A percentile compares a stretch with the other conserved stretches of the same genome.
phyloP scores from a whole-genome alignment of 1,140 invertebrate genomes.

The Drosophila arizonae region DNA sequence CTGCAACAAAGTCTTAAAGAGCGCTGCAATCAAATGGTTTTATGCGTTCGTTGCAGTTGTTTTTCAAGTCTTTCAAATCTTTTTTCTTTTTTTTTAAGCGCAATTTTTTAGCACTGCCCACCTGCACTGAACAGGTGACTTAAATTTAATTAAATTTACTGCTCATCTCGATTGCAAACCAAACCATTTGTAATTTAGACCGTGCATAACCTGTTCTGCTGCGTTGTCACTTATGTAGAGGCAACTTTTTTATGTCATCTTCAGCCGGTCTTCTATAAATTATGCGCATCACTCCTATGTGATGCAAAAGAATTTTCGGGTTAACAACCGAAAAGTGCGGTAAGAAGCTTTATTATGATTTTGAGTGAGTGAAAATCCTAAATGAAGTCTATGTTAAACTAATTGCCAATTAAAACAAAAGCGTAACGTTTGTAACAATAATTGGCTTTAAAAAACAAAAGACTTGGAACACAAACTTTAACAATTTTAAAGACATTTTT shows the following conservation, averaged over 20 bases:
- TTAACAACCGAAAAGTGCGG: slow-evolving; percentile 25
- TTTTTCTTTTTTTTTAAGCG: slow-evolving; percentile 7
- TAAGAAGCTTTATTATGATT: slow-evolving; percentile 24
- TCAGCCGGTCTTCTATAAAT: not conserved
- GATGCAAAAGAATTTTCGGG: slow-evolving; percentile 40
- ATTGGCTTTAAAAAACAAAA: too few species aligned
- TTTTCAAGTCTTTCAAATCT: not conserved
- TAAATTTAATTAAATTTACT: slow-evolving; percentile 7
- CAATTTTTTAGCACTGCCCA: not conserved
- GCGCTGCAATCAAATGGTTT: slow-evolving; percentile 11
- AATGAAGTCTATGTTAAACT: too few species aligned
- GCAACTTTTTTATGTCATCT: not conserved
- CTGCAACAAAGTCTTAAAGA: not conserved
- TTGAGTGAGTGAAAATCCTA: too few species aligned
- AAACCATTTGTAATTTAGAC: not conserved
- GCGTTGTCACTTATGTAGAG: slow-evolving; percentile 1
- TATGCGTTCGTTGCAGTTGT: slow-evolving; percentile 1
- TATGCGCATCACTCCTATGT: slow-evolving; percentile 12
- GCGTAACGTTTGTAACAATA: too few species aligned
- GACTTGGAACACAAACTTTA: slow-evolving; percentile 1
- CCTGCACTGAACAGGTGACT: slow-evolving; percentile 21
- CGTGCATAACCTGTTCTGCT: slow-evolving; percentile 28
- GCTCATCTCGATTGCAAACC: slow-evolving; percentile 26
- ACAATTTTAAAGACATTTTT: not conserved
- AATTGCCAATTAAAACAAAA: too few species aligned